A percentile compares a stretch with the other conserved stretches of the same genome.
Evolutionary conservation across 2,797 vertebrate genomes (phyloP).

Genomic region (Rachycentron canadum): DNA sequence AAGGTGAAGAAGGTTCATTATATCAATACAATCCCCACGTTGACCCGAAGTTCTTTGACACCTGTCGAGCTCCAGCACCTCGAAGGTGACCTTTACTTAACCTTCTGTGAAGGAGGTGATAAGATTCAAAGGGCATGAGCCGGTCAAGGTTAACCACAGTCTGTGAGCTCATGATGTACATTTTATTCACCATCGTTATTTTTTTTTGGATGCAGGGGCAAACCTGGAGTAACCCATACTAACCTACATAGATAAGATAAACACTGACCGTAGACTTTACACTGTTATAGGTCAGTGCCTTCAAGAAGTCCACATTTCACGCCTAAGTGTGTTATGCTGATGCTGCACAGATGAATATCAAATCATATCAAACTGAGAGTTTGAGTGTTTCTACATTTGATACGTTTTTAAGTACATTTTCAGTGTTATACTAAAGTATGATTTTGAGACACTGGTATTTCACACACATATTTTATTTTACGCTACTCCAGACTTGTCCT

Average conservation of each 20-base stretch:
- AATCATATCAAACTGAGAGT: background rate
- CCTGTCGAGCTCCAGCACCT: background rate
- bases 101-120: background rate
- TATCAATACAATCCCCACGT: background rate
- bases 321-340: background rate
- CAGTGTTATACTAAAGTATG: background rate
- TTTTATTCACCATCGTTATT: conserved; percentile 1
- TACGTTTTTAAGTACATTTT: background rate
- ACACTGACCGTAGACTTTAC: conserved; percentile 21
- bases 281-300: background rate
- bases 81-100: background rate
- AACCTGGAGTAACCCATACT: background rate
- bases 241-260: conserved; percentile 49
- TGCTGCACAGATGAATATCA: background rate
- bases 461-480: background rate
- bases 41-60: background rate
- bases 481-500: background rate
- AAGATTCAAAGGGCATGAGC: background rate
- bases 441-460: background rate
- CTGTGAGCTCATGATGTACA: background rate
- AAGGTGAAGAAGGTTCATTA: conserved; percentile 4
- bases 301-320: background rate
- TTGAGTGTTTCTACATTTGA: background rate
- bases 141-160: background rate
- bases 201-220: background rate